phyloP scores from a whole-genome alignment of 2,888 invertebrate species.

The Entomobrya proxima region DNA sequence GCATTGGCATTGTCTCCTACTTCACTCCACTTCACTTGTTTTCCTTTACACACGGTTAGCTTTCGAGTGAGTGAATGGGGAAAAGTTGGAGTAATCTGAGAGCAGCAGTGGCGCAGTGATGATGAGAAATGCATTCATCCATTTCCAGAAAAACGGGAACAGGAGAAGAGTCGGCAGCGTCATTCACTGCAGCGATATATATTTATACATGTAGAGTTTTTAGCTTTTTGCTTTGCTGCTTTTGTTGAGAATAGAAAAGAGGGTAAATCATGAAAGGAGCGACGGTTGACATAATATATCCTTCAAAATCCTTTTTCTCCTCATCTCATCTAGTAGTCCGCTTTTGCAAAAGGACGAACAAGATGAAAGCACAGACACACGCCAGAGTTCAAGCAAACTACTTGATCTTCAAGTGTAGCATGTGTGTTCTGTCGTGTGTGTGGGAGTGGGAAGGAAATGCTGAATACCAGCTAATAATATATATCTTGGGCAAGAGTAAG shows the following conservation, averaged over 20 bases:
- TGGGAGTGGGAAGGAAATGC: background rate
- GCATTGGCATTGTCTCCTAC: conserved; percentile 45
- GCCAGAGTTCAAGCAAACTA: background rate
- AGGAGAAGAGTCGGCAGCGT: background rate
- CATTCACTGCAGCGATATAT: background rate
- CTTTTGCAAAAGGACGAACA: background rate
- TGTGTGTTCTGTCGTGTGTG: background rate
- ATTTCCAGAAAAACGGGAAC: background rate
- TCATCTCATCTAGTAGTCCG: background rate
- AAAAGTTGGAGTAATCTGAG: background rate
- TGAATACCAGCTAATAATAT: conserved; percentile 18
- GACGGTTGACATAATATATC: conserved; percentile 30
- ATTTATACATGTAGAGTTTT: too few species aligned
- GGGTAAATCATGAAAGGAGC: conserved; percentile 30
- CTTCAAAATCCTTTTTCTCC: conserved; percentile 21
- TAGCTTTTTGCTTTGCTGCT: background rate
- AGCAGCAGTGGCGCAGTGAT: background rate
- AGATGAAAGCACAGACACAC: background rate
- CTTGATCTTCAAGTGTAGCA: conserved; percentile 19
- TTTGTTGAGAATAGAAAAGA: background rate
- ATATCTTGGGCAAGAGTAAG: conserved; percentile 12
- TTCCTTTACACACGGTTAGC: conserved; percentile 27
- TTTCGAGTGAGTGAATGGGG: background rate
- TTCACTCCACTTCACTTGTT: conserved; percentile 5
- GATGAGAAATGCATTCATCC: conserved; percentile 29